Conservation (phyloP, 2,888 invertebrate genomes). For the Coleophora deauratella region DNA sequence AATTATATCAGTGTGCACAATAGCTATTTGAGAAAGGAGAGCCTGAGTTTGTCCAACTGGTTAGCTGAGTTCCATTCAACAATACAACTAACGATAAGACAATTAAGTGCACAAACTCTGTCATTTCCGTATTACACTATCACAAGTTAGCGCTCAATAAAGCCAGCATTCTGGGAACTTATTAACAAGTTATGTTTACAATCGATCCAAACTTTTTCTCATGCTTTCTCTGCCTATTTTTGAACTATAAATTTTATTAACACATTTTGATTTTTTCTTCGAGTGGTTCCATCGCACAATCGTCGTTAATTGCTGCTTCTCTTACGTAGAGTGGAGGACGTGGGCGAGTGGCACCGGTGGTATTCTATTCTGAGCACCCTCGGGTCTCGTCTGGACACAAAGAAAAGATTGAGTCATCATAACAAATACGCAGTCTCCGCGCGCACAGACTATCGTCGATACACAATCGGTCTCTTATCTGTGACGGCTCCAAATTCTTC, state of each 20-base stretch:
- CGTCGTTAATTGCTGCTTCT: constrained; percentile 65
- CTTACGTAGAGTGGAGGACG: constrained; percentile 51
- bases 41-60: constrained; percentile 10
- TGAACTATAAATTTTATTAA: constrained; percentile 66
- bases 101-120: constrained; percentile 30
- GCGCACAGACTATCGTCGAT: constrained; percentile 52
- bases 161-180: constrained; percentile 32
- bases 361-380: constrained; percentile 39
- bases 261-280: constrained; percentile 57
- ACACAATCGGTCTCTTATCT: constrained; percentile 60
- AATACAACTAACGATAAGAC: constrained; percentile 19
- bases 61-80: constrained; percentile 1
- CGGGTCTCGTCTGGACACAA: constrained; percentile 34
- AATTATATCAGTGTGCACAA: too few species aligned
- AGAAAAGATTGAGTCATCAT: constrained; percentile 72
- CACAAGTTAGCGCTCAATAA: constrained; percentile 35
- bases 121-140: constrained; percentile 39
- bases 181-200: constrained; percentile 46
- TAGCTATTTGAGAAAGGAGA: not conserved
- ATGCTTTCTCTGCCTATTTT: constrained; percentile 45
- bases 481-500: constrained; percentile 61
- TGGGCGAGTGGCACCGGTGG: constrained; percentile 21
- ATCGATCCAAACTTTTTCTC: constrained; percentile 45
- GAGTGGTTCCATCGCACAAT: constrained; percentile 48
- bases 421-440: constrained; percentile 63